Evolutionary conservation across 35 echinoderm and acorn worm species (phyloP).

Genomic region (Ophioderma brevispina): DNA sequence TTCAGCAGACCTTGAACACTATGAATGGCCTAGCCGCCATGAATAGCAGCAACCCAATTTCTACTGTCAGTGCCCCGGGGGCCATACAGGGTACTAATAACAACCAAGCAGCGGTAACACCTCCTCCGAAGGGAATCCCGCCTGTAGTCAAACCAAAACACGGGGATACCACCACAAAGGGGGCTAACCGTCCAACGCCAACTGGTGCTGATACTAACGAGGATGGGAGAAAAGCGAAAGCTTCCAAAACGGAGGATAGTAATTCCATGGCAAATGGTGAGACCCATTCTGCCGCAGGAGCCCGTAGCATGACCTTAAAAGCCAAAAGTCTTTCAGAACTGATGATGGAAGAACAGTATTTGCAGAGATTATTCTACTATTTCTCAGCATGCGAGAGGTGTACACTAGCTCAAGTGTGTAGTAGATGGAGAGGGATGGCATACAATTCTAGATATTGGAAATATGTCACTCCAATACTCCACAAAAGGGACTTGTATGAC

Average conservation of each 20-base stretch:
- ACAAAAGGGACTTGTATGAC: constrained; percentile 92
- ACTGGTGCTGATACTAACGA: not conserved
- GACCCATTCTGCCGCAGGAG: no score
- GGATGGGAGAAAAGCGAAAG: not conserved
- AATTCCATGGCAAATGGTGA: not conserved
- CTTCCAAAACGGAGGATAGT: not conserved
- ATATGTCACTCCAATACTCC: constrained; percentile 83
- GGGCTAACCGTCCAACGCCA: not conserved
- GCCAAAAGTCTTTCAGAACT: constrained; percentile 70
- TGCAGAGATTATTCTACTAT: constrained; percentile 72
- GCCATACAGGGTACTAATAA: not conserved
- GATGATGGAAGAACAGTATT: constrained; percentile 68
- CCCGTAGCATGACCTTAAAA: not conserved
- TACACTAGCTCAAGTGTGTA: constrained; percentile 86
- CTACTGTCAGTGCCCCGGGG: not conserved
- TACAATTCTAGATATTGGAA: constrained; percentile 86
- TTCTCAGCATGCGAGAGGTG: constrained; percentile 83
- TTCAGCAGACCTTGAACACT: not conserved
- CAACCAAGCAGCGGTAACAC: not conserved
- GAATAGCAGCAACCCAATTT: not conserved
- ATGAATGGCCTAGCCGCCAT: not conserved
- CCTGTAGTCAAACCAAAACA: not conserved
- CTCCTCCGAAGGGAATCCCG: not conserved
- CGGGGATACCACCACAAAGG: not conserved
- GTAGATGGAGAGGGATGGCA: constrained; percentile 77